Evolutionary conservation across 2,113 vertebrate genomes (phyloP), one percentile per base, ranked within the genome.

Genomic region (Chaetura pelagica): DNA sequence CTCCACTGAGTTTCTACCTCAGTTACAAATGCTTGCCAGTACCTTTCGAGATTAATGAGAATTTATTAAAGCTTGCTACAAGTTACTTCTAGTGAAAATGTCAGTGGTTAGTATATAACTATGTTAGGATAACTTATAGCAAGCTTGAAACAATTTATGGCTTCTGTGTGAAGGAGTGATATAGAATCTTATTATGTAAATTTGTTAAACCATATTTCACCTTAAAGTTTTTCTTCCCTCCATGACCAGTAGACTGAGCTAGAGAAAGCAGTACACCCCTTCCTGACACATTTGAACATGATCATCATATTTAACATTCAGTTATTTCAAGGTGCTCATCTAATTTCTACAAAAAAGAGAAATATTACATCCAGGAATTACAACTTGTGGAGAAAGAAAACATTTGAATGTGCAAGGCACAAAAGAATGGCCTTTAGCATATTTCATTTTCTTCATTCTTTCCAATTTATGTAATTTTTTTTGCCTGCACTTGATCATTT

Each of bases 181-280:
- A 55, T 5, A 63, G 77, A 91, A 91, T 77, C 51, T 91, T 89
- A 77, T 94, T 93, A 94, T 91, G 90, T 58, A 96, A 95, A 96
- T 86, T 89, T 87, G 67, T 74, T 68, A 66, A 79, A 58, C 32
- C 18, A 48, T 94, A 90, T 71, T 96, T 96, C 83, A 87, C 30
- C 79, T 88, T 77, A 67, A 92, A 84, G 11, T 58, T 95, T 90
- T 80, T 79, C 69, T 59, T 93, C 44, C 86, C 88, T 30, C 72
- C 49, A 12, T 83, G 40, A 64, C 78, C 81, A 94, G 63, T 76
- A 92, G 93, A 82, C 58, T 77, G 81, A 97, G n/a, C 38, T 84
- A 80, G 27, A 75, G 32, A 88, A 83, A 76, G 72, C 22, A 83
- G 27, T n/a, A 55, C 20, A 7, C 38, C 52, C 61, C 30, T 95